Conservation (phyloP, 2,113 vertebrate species). For the Eubucco bourcierii region DNA sequence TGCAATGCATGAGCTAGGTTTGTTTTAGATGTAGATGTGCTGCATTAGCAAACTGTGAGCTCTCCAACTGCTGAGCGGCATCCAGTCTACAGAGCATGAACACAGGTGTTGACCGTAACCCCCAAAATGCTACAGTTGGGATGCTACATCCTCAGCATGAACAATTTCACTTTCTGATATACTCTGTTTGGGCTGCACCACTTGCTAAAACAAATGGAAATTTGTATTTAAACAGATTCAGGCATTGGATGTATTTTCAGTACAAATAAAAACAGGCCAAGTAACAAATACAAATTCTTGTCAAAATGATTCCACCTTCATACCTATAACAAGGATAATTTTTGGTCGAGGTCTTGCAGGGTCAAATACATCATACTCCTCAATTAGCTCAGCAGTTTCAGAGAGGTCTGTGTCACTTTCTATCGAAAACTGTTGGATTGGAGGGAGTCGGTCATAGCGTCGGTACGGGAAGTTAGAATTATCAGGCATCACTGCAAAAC, state of each 20-base stretch:
- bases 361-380: slow-evolving; percentile 97
- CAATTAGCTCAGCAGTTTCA: slow-evolving; percentile 96
- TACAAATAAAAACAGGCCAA: background rate
- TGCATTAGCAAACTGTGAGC: background rate
- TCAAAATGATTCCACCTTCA: background rate
- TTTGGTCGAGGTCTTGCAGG: slow-evolving; percentile 90
- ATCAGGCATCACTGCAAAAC: slow-evolving; percentile 90
- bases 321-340: slow-evolving; percentile 97
- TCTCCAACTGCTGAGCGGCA: background rate
- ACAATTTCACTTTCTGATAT: background rate
- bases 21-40: background rate
- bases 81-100: background rate
- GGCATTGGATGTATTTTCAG: background rate
- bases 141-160: background rate
- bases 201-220: background rate
- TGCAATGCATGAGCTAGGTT: background rate
- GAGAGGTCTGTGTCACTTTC: slow-evolving; percentile 98
- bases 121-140: background rate
- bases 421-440: slow-evolving; percentile 98
- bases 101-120: background rate
- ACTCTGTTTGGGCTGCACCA: background rate
- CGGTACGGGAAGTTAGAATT: slow-evolving; percentile 93
- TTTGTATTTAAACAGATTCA: background rate
- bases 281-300: background rate
- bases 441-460: slow-evolving; percentile 93